Evolutionary conservation across 2,113 vertebrate genomes (phyloP), one percentile per base, ranked within the genome.

Genomic region (Petroica traversi): DNA sequence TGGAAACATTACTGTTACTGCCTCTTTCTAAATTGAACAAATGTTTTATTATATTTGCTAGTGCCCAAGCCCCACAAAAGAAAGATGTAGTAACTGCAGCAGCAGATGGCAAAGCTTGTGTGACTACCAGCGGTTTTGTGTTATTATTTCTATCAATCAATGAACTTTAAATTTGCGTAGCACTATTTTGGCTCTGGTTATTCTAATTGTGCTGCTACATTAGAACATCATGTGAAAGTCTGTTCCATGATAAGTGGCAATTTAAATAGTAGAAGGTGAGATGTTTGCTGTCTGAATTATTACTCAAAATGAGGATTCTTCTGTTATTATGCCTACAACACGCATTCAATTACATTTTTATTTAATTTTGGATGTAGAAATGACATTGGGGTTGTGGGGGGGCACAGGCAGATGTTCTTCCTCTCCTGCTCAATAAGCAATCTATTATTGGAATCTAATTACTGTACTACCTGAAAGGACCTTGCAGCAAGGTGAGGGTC

Each of bases 111-210:
- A 85, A 76, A 62, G 20, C 10, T 38, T 86, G 11, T 51, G 49
- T 67, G n/a, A 92, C 46, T 80, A 69, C 8, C 23, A 79, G 54
- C 73, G 72, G 14, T n/a, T 83, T 88, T 55, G 4, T 71, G 22
- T 78, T 87, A 80, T 91, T 82, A 66, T 83, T 79, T 90, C 85
- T 88, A 80, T 83, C 79, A 66, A 33, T 88, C 85, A 83, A 31
- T 41, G 48, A 90, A 88, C 14, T 79, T 74, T 67, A 72, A 89
- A 14, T 81, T 76, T 34, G 7, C 28, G 13, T 34, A 48, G 29
- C 67, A 31, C 11, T 92, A 31, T 88, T 93, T 92, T 74, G 46
- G 55, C 67, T 33, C 51, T 63, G 29, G 2, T 23, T 92, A 25
- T 73, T 88, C 41, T 90, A 90, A 36, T 6, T 62, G 46, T 51